Percentiles rank a stretch among this genome's conserved stretches.
These are phyloP conservation scores for Passer domesticus DNA, from an alignment of 2,113 vertebrate genomes.

Conservation along the genomic window DNA sequence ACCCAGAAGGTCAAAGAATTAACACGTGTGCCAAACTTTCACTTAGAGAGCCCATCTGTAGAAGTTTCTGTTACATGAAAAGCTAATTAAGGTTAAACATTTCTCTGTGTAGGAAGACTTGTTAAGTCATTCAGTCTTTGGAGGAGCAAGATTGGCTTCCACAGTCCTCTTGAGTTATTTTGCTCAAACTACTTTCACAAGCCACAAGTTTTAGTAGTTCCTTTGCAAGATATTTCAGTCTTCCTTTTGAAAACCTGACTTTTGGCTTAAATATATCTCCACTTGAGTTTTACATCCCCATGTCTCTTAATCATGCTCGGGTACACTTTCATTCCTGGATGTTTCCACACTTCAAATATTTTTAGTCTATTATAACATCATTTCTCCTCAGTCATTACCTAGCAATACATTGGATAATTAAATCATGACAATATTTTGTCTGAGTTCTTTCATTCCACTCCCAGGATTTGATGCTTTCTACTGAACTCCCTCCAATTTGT, in stretches of 20 bases:
- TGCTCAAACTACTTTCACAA: neutral
- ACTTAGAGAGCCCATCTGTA: neutral
- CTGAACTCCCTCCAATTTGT: neutral
- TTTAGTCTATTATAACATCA: neutral
- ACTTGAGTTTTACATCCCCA: neutral
- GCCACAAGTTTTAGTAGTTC: neutral
- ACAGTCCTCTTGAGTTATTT: neutral
- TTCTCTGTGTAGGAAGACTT: neutral
- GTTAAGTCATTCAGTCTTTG: neutral
- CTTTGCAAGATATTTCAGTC: neutral
- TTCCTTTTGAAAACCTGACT: neutral
- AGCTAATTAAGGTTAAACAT: neutral
- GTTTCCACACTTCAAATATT: neutral
- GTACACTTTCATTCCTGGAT: neutral
- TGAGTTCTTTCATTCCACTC: neutral
- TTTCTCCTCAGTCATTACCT: neutral
- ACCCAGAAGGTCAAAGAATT: neutral
- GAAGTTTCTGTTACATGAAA: neutral
- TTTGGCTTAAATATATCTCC: neutral
- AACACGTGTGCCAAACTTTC: accelerated
- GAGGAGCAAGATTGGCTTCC: neutral
- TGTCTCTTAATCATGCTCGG: neutral
- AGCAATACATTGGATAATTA: neutral
- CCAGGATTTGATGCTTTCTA: neutral
- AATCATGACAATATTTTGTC: neutral